Percentiles rank a stretch among this genome's conserved stretches.
These are phyloP conservation scores for Peromyscus attwateri DNA, from an alignment of 2,797 vertebrate species.

Conservation along the genomic window DNA sequence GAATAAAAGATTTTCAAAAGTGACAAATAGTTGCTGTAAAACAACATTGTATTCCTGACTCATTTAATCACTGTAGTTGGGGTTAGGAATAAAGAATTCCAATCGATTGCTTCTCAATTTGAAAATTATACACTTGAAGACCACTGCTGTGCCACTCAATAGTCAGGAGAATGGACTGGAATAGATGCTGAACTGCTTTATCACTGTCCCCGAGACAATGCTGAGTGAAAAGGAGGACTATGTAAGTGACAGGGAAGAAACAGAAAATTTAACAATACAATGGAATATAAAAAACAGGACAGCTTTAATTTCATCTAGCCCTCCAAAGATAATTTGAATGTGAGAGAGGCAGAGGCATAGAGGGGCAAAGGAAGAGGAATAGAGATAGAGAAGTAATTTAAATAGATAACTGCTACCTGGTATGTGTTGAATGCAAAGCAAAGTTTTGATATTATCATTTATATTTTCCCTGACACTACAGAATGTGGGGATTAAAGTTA, in stretches of 20 bases:
- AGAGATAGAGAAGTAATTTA: background rate
- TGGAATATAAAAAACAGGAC: background rate
- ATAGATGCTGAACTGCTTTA: constrained; percentile 77
- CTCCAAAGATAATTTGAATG: constrained; percentile 13
- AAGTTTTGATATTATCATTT: background rate
- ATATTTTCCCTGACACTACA: background rate
- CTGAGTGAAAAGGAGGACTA: constrained; percentile 82
- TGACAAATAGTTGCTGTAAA: constrained; percentile 88
- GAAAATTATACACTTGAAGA: constrained; percentile 93
- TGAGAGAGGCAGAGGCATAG: background rate
- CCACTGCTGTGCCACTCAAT: constrained; percentile 90
- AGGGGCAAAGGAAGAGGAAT: background rate
- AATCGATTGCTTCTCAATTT: constrained; percentile 94
- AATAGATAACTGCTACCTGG: background rate
- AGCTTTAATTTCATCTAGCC: constrained; percentile 55
- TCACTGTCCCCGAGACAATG: constrained; percentile 73
- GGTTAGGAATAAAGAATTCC: constrained; percentile 91
- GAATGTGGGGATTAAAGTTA: background rate
- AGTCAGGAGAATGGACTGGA: constrained; percentile 84
- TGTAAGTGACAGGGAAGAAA: constrained; percentile 4
- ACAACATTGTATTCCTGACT: constrained; percentile 86
- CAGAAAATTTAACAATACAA: background rate
- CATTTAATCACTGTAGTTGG: constrained; percentile 87
- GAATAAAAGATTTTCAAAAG: constrained; percentile 83
- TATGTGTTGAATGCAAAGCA: background rate